Evolutionary conservation across 2,113 vertebrate genomes (phyloP).

Genomic region (Azemiops feae): DNA sequence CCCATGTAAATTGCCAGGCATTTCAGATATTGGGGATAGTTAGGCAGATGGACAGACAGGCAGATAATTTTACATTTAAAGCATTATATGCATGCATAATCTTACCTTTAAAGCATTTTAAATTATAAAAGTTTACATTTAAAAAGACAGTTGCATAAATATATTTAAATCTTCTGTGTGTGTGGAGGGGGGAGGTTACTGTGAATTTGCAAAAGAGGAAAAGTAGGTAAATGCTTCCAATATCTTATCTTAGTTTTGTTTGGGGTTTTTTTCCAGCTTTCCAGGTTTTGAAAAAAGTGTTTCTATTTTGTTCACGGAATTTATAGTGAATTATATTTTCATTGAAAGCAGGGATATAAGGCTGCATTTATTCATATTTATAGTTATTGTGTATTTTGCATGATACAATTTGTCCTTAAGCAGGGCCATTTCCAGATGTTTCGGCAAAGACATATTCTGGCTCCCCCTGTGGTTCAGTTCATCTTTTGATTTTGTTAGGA

Average conservation of each 20-base stretch:
- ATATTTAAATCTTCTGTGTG: background rate
- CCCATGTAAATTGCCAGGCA: background rate
- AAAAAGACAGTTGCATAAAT: background rate
- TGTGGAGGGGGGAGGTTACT: background rate
- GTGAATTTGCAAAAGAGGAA: background rate
- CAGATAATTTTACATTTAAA: background rate
- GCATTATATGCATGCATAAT: background rate
- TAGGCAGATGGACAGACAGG: background rate
- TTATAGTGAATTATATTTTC: background rate
- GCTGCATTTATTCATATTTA: slow-evolving; percentile 17
- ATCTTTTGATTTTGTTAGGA: background rate
- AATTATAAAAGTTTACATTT: background rate
- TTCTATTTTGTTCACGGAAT: slow-evolving; percentile 4
- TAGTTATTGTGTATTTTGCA: slow-evolving; percentile 5
- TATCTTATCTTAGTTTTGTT: background rate
- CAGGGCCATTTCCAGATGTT: background rate
- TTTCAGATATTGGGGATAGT: background rate
- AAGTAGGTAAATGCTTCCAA: background rate
- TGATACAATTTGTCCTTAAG: background rate
- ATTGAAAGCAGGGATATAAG: slow-evolving; percentile 5
- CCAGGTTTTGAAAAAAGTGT: background rate
- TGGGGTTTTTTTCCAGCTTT: background rate
- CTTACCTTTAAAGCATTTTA: background rate
- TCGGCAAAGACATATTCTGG: background rate
- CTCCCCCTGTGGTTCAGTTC: background rate